Evolutionary conservation across 2,888 invertebrate species (phyloP), one percentile per base, ranked within the genome.

Genomic region (Pegoplata infirma): DNA sequence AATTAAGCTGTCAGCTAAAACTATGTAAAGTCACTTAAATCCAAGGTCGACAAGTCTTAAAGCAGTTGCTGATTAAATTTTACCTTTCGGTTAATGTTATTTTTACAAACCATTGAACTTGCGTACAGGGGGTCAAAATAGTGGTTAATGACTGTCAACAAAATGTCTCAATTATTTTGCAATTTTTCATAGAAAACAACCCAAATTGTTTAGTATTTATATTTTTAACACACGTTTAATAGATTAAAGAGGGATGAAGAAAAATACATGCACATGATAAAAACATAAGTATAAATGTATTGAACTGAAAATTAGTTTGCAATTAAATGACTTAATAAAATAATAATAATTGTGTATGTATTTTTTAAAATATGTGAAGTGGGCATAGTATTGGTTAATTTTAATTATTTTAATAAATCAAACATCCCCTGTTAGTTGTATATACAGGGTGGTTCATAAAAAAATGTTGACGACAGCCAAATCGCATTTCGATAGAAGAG

Each of bases 91-190:
- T 56, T 63, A 75, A 68, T 76, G 77, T 64, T 80, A 76, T 67
- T 71, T 80, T 82, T 64, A 82, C 80, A 64, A 74, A 51, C 78
- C 80, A 83, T 81, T 82, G 73, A 81, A 82, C 77, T 78, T 73
- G 59, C 71, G 58, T 66, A 59, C 76, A 69, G 81, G 81, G 79
- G 82, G 83, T 82, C 81, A 81, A 74, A 66, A 80, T 81, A 83
- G 85, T 84, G 87, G 88, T 85, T 85, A 85, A 84, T 82, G 82
- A 84, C 82, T 86, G 86, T 86, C 87, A 87, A 83, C 88, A 86
- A 85, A 86, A 85, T 87, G 87, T 84, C 85, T 84, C 86, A 87
- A 88, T 88, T 87, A 88, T 87, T 87, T 84, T 84, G 84, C 82
- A 83, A 87, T 88, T 87, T 87, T 87, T 87, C 86, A 79, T 71